Base-by-base conservation (phyloP, 2,888 invertebrate genomes). In the Lithosia quadra region DNA sequence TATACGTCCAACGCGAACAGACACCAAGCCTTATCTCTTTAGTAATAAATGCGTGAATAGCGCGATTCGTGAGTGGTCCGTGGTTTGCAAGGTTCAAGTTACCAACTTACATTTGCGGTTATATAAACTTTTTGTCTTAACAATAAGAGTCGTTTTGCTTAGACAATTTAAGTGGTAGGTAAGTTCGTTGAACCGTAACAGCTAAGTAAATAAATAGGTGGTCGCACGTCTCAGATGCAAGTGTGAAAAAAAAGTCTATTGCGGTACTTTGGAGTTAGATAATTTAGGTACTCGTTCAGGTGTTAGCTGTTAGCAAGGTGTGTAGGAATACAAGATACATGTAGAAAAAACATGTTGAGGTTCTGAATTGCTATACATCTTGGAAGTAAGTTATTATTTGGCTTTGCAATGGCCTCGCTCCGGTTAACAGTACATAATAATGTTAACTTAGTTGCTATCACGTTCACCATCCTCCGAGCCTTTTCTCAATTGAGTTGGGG, bases 121-220 rank as follows among this genome's bases (percentile, higher is more conserved):
- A 0, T 21, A 33, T 68, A 57, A 55, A 65, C 70, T 43, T 64
- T 79, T 36, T 22, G 0, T 0, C 0, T 0, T 4, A 22, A 1
- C 2, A 1, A 61, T 74, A 83, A 76, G 67, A 77, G 75, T 67
- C 28, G 75, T 65, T 78, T 78, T 84, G 7, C 69, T 1, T 60
- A 15, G 64, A 60, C 36, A 60, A 60, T 15, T 59, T 62, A 21
- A 70, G 69, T 79, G 68, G 78, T 59, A 78, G 83, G 91, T 90
- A 78, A 84, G 92, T 91, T 92, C 92, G 88, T 81, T 87, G 92
- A 91, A 90, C 92, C 86, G 77, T 82, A 83, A 74, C 82, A 84
- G 87, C 84, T 89, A 85, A 88, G 89, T 88, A 91, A 92, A 92
- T 91, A 92, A 89, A 91, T 91, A 90, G 90, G 87, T 87, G 88